Percentiles rank a stretch among this genome's conserved stretches.
phyloP scores from a whole-genome alignment of 1,140 invertebrate species.

The Spodoptera frugiperda region DNA sequence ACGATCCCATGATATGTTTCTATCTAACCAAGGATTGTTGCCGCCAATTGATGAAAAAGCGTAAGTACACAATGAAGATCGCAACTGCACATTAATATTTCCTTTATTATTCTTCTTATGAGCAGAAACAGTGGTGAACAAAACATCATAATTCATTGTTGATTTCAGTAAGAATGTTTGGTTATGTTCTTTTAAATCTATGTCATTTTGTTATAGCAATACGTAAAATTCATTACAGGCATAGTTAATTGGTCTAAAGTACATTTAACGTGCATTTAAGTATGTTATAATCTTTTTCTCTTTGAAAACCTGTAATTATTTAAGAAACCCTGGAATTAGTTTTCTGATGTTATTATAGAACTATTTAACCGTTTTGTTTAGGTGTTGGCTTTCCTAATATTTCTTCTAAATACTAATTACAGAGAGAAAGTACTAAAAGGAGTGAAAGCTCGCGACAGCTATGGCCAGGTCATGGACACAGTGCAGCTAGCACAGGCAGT shows the following conservation, averaged over 20 bases:
- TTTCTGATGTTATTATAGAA: no score
- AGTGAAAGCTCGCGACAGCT: slow-evolving; percentile 95
- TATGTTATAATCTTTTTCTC: no score
- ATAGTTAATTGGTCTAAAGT: no score
- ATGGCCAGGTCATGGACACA: slow-evolving; percentile 94
- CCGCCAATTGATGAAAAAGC: slow-evolving; percentile 94
- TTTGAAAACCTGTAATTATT: no score
- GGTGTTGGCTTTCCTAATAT: no score
- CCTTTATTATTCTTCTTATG: background rate
- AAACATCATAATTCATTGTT: no score
- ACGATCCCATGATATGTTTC: slow-evolving; percentile 98
- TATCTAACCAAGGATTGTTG: slow-evolving; percentile 94
- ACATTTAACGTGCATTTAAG: no score
- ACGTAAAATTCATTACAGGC: background rate
- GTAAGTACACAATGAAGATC: slow-evolving; percentile 87
- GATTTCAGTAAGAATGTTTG: background rate
- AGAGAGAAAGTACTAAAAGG: slow-evolving; percentile 92
- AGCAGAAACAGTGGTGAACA: no score
- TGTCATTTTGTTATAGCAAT: slow-evolving; percentile 29
- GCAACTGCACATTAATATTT: background rate
- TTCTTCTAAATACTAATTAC: slow-evolving; percentile 62
- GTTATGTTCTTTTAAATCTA: background rate
- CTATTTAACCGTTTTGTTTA: no score
- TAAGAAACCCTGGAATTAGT: no score
- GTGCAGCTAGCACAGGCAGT: slow-evolving; percentile 89